Percentiles rank a stretch among this genome's conserved stretches.
These are phyloP conservation scores for Rana temporaria DNA, from an alignment of 2,113 vertebrate genomes.

Conservation along the genomic window DNA sequence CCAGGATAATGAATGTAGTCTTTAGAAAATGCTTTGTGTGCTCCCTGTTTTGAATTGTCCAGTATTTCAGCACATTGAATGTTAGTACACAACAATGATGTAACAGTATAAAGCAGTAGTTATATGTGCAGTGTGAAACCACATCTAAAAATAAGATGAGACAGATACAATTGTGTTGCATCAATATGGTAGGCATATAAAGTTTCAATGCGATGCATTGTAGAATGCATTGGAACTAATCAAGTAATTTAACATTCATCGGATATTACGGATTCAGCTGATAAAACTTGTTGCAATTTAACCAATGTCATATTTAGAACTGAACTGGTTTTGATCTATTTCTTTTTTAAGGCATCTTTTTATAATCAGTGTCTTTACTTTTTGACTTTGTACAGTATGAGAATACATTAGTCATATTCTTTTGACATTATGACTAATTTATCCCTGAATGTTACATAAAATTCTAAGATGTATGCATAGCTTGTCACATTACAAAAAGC, in stretches of 20 bases:
- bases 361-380: conserved; percentile 44
- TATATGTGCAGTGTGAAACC: too few species aligned
- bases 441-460: conserved; percentile 43
- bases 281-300: conserved; percentile 4
- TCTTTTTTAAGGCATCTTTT: conserved; percentile 17
- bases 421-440: conserved; percentile 47
- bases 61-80: too few species aligned
- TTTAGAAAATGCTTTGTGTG: too few species aligned
- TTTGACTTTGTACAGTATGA: conserved; percentile 32
- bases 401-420: conserved; percentile 29
- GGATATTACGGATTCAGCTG: background rate
- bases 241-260: background rate
- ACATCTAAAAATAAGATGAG: too few species aligned
- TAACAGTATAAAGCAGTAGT: too few species aligned
- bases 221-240: too few species aligned
- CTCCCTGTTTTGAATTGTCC: too few species aligned
- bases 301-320: conserved; percentile 1
- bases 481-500: conserved; percentile 49
- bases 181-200: too few species aligned
- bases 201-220: too few species aligned
- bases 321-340: conserved; percentile 12
- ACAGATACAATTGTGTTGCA: too few species aligned
- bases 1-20: too few species aligned
- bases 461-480: conserved; percentile 37
- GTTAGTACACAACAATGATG: too few species aligned